A percentile compares a stretch with the other conserved stretches of the same genome.
Evolutionary conservation across 2,797 vertebrate species (phyloP).

Genomic region (Pangasius djambal): DNA sequence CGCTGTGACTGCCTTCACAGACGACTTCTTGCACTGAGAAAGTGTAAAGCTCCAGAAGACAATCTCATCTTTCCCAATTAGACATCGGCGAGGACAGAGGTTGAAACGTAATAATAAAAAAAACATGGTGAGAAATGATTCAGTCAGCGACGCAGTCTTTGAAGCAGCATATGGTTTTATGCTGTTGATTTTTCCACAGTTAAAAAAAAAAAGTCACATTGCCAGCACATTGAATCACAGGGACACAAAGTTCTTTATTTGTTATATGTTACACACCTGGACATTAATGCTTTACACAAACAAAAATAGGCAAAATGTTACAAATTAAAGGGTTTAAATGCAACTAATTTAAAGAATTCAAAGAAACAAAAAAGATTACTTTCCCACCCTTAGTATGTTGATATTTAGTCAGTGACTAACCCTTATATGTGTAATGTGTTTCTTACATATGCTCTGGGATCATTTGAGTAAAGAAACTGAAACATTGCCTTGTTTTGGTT

Average conservation of each 20-base stretch:
- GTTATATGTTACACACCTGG: conserved; percentile 4
- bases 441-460: neutral
- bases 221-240: neutral
- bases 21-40: conserved; percentile 39
- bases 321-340: neutral
- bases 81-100: conserved; percentile 13
- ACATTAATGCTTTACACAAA: neutral
- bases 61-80: conserved; percentile 46
- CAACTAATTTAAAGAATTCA: neutral
- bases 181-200: neutral
- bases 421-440: neutral
- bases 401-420: conserved; percentile 12
- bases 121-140: conserved; percentile 4
- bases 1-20: conserved; percentile 67
- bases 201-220: neutral
- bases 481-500: conserved; percentile 25
- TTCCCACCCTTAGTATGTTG: neutral
- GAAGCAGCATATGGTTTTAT: conserved; percentile 32
- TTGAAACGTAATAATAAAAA: conserved; percentile 7
- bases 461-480: conserved; percentile 23
- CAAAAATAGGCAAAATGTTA: neutral
- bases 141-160: conserved; percentile 10
- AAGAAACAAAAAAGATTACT: neutral
- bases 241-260: conserved; percentile 4
- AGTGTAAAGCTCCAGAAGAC: conserved; percentile 33